Evolutionary conservation across 2,888 invertebrate genomes (phyloP).

Genomic region (Euspilapteryx auroguttella): DNA sequence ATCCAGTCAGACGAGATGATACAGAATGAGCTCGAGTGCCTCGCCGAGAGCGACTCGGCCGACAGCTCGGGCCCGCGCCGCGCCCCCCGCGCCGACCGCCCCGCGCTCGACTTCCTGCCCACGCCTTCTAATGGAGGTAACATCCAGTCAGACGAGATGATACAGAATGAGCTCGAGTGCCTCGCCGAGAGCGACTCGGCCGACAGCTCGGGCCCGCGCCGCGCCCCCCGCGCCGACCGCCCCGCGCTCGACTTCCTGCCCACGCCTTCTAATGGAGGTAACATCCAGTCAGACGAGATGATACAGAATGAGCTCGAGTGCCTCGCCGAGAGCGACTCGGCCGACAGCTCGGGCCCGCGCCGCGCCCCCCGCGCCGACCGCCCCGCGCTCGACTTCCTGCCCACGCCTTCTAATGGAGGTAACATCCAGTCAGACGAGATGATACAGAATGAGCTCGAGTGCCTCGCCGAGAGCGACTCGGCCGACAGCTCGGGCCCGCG

Average conservation of each 20-base stretch:
- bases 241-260: constrained; percentile 33
- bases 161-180: too few species aligned
- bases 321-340: constrained; percentile 12
- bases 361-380: too few species aligned
- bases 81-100: neutral
- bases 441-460: too few species aligned
- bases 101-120: constrained; percentile 24
- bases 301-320: too few species aligned
- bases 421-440: too few species aligned
- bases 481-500: too few species aligned
- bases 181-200: constrained; percentile 13
- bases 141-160: too few species aligned
- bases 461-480: constrained; percentile 12
- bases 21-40: constrained; percentile 86
- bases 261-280: constrained; percentile 35
- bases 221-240: too few species aligned
- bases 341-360: too few species aligned
- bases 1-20: too few species aligned
- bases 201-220: too few species aligned
- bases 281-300: too few species aligned
- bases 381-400: constrained; percentile 31
- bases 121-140: constrained; percentile 36
- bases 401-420: constrained; percentile 38
- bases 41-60: constrained; percentile 48
- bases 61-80: neutral